Evolutionary conservation across 2,888 invertebrate species (phyloP).

Genomic region (Hirudinaria manillensis): DNA sequence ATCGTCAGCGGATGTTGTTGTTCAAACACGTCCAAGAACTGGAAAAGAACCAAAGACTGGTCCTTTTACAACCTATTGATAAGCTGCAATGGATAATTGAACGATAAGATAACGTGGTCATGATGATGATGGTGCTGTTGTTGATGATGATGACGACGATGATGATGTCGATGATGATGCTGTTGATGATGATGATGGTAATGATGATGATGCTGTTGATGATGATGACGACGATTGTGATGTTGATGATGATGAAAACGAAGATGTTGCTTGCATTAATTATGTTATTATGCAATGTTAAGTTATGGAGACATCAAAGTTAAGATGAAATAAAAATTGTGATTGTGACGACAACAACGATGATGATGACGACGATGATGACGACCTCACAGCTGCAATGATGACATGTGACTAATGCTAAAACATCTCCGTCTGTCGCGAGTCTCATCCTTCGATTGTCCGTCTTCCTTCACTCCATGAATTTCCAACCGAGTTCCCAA

Average conservation of each 20-base stretch:
- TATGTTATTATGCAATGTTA: too few species aligned
- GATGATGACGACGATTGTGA: constrained; percentile 2
- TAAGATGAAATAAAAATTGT: not conserved
- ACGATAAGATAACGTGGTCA: not conserved
- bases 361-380: not conserved
- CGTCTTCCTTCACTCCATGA: too few species aligned
- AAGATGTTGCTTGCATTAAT: too few species aligned
- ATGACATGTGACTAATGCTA: too few species aligned
- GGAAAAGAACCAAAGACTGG: too few species aligned
- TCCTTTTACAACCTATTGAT: too few species aligned
- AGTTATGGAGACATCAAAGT: not conserved
- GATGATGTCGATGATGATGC: constrained; percentile 11
- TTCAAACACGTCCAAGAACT: too few species aligned
- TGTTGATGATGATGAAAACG: not conserved
- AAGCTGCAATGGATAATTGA: too few species aligned
- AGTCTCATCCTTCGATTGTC: too few species aligned
- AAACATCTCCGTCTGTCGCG: too few species aligned
- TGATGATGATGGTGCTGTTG: constrained; percentile 6
- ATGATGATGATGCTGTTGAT: constrained; percentile 10
- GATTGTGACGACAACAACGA: not conserved
- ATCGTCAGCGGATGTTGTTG: too few species aligned
- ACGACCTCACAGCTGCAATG: not conserved
- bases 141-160: constrained; percentile 16
- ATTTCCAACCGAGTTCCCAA: too few species aligned
- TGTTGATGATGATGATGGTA: constrained; percentile 18